These are phyloP conservation scores for Rotaria sp. DNA, from an alignment of 2,888 invertebrate species.

Conservation along the genomic window DNA sequence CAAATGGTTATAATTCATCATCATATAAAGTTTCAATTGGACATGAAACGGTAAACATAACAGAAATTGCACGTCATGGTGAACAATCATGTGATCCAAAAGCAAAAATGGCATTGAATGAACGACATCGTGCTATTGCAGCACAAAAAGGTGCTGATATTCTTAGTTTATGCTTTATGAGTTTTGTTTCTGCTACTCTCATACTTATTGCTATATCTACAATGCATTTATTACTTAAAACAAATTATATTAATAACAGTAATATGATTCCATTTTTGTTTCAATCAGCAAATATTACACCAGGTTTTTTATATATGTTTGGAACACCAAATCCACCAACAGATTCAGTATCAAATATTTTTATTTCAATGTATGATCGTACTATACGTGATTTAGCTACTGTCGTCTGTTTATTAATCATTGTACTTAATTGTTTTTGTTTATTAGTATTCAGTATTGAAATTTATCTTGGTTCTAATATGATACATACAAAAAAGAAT, in stretches of 20 bases:
- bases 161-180: slow-evolving; percentile 21
- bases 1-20: neutral
- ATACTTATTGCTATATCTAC: neutral
- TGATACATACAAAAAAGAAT: neutral
- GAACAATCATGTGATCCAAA: neutral
- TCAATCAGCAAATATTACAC: neutral
- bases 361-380: neutral
- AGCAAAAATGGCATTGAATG: neutral
- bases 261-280: neutral
- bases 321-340: neutral
- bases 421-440: slow-evolving; percentile 13
- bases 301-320: neutral
- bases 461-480: slow-evolving; percentile 17
- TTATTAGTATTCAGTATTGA: slow-evolving; percentile 26
- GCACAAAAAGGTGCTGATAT: neutral
- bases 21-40: slow-evolving; percentile 22
- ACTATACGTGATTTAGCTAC: slow-evolving; percentile 14
- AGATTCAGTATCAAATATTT: neutral
- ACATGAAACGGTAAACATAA: slow-evolving; percentile 16
- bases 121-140: neutral
- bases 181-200: slow-evolving; percentile 11
- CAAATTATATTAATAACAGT: neutral
- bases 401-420: neutral
- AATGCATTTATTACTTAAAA: neutral
- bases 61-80: neutral